Percentiles rank a stretch among this genome's conserved stretches.
Evolutionary conservation across 1,140 invertebrate genomes (phyloP).

Genomic region (Archegozetes longisetosus): DNA sequence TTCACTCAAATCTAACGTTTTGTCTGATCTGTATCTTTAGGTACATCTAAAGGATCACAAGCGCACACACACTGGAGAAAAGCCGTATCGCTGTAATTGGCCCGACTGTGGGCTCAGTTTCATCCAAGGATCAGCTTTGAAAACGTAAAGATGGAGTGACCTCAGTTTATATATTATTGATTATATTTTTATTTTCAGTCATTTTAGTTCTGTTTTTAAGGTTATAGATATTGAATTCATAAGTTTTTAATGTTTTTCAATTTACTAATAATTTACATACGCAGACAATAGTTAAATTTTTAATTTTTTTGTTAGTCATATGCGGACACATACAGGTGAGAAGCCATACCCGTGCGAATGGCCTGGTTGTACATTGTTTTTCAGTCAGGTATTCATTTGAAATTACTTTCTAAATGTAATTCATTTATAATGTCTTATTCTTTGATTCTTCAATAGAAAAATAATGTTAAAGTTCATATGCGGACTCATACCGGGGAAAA

Average conservation of each 20-base stretch:
- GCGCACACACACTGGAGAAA: slow-evolving; percentile 16
- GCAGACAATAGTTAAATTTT: background rate
- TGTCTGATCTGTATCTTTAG: background rate
- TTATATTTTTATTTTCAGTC: background rate
- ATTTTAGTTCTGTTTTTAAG: background rate
- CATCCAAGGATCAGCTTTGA: slow-evolving; percentile 3
- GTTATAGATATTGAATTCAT: too few species aligned
- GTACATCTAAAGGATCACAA: slow-evolving; percentile 10
- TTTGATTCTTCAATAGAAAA: too few species aligned
- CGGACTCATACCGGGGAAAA: slow-evolving; percentile 14
- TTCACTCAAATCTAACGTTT: background rate
- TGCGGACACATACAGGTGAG: slow-evolving; percentile 9
- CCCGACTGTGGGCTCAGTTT: slow-evolving; percentile 6
- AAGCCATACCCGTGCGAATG: background rate
- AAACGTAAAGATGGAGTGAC: background rate
- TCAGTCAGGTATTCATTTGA: too few species aligned
- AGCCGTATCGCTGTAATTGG: slow-evolving; percentile 15
- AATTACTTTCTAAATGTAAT: too few species aligned
- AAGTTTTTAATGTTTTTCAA: background rate
- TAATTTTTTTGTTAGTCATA: background rate
- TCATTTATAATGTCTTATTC: too few species aligned
- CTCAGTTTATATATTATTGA: background rate
- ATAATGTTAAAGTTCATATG: slow-evolving; percentile 11
- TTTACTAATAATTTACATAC: too few species aligned
- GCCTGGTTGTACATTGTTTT: background rate